These are phyloP conservation scores for Drosophila nr. perissopoda DNA, from an alignment of 2,888 invertebrate species.

Conservation along the genomic window DNA sequence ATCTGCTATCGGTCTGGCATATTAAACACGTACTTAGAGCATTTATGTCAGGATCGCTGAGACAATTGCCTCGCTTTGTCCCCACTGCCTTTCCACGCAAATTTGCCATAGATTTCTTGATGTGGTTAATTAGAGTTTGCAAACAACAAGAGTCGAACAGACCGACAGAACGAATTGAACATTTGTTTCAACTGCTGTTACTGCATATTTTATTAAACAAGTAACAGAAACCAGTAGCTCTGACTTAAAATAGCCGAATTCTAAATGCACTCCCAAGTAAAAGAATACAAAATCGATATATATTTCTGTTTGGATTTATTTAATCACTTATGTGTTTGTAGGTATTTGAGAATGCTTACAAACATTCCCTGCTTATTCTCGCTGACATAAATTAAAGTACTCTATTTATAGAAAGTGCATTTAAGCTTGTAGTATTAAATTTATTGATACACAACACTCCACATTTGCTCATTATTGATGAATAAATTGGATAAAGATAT, in stretches of 20 bases:
- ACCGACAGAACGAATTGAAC: constrained; percentile 62
- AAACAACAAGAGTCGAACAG: constrained; percentile 61
- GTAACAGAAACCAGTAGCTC: constrained; percentile 27
- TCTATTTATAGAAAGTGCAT: background rate
- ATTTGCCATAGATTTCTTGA: constrained; percentile 73
- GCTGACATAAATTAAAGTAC: background rate
- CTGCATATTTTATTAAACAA: constrained; percentile 72
- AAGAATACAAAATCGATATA: background rate
- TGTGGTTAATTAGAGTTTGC: constrained; percentile 76
- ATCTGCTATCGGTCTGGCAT: constrained; percentile 54
- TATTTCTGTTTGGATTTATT: background rate
- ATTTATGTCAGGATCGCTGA: constrained; percentile 62
- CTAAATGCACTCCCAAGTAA: constrained; percentile 43
- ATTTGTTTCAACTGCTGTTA: constrained; percentile 69
- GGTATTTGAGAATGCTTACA: background rate
- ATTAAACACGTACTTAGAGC: constrained; percentile 73
- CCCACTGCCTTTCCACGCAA: constrained; percentile 54
- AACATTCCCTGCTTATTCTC: background rate
- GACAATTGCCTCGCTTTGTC: constrained; percentile 18
- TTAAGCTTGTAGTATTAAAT: background rate
- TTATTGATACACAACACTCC: background rate
- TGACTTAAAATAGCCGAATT: constrained; percentile 33
- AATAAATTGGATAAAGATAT: background rate
- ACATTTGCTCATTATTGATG: background rate
- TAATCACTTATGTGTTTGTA: background rate